Evolutionary conservation across 2,113 vertebrate species (phyloP).

Genomic region (Ascaphus truei): DNA sequence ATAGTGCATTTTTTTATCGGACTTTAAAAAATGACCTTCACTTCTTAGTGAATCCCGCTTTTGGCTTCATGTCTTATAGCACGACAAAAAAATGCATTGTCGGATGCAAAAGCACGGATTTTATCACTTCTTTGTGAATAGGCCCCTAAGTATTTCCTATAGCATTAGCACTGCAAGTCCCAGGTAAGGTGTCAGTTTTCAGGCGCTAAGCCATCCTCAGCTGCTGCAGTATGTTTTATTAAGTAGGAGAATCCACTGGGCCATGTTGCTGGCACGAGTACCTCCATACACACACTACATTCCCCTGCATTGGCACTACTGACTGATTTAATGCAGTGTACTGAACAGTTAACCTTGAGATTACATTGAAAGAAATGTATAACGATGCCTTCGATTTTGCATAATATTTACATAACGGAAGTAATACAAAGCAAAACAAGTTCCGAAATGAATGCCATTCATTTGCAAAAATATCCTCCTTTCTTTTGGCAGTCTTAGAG

Average conservation of each 20-base stretch:
- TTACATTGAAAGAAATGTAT: not conserved
- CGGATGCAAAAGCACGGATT: too few species aligned
- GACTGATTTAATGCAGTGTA: not conserved
- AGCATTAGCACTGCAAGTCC: constrained; percentile 8
- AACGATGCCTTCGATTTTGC: not conserved
- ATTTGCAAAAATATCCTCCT: too few species aligned
- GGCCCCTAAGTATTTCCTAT: not conserved
- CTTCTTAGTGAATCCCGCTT: too few species aligned
- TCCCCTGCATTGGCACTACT: constrained; percentile 12
- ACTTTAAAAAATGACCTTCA: too few species aligned
- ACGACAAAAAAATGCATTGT: too few species aligned
- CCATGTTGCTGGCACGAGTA: not conserved
- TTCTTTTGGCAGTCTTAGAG: too few species aligned
- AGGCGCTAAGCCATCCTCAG: not conserved
- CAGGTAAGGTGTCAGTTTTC: not conserved
- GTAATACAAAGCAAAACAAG: too few species aligned
- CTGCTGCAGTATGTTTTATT: constrained; percentile 17
- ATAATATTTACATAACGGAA: too few species aligned
- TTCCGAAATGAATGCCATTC: too few species aligned
- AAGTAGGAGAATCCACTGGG: constrained; percentile 13
- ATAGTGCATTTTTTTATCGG: too few species aligned
- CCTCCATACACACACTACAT: constrained; percentile 16
- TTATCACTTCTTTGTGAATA: too few species aligned
- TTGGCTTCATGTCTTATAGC: too few species aligned
- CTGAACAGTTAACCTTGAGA: not conserved